Evolutionary conservation across 2,888 invertebrate genomes (phyloP), one percentile per base, ranked within the genome.

Genomic region (Proisotoma minuta): DNA sequence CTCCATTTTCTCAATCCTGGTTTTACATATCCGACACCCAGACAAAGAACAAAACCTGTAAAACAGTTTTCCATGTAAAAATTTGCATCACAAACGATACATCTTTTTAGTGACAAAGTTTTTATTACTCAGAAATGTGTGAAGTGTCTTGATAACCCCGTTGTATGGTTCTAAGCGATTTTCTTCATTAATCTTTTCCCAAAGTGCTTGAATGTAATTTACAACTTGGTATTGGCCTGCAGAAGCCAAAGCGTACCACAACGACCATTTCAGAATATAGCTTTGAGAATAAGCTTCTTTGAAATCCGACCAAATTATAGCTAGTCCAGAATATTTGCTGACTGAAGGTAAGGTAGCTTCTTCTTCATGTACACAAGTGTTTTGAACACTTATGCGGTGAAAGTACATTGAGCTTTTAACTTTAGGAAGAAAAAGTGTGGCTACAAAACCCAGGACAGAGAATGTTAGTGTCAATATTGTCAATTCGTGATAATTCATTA

Each of bases 131-230:
- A 87, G 76, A 0, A 88, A 77, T 0, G 89, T 90, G 49, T 86
- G 82, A 0, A 82, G 74, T 0, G 91, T 89, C 78, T 94, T 94
- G 22, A 70, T 69, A 18, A 63, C 69, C 27, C 72, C 72, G 76
- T 92, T 91, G 71, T 84, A 85, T 2, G 68, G 66, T 4, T 65
- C 56, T 22, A 54, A 39, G 24, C 53, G 59, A 2, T 56, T 34
- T 15, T 63, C 84, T 18, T 61, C 63, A 26, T 60, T 52, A 65
- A 87, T 84, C 57, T 84, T 82, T 68, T 84, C 83, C 93, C 94
- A 95, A 43, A 96, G 78, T 5, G 91, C 82, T 78, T 96, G 95
- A 71, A 88, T 82, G 76, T 93, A 95, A 23, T 81, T 83, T 74
- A 85, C 84, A 10, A 87, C 84, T 79, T 87, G 87, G 43, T 85